Evolutionary conservation across 2,888 invertebrate genomes (phyloP).

Genomic region (Shargacucullia verbasci): DNA sequence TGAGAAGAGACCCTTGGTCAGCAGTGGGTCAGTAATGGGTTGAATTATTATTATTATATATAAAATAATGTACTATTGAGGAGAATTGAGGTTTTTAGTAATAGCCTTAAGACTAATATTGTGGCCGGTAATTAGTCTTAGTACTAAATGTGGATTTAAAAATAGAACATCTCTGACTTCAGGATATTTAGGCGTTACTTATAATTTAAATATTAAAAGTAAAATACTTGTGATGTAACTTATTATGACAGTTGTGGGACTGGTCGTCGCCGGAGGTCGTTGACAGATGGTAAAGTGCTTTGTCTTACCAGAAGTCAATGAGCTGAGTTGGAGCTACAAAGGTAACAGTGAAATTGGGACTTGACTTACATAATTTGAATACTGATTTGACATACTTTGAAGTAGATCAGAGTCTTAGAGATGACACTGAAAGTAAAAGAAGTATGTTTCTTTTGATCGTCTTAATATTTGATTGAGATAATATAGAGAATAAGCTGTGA

Average conservation of each 20-base stretch:
- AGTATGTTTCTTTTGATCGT: not conserved
- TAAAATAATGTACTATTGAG: too few relatives aligned
- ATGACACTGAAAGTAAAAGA: not conserved
- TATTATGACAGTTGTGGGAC: slow-evolving; percentile 44
- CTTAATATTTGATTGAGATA: too few relatives aligned
- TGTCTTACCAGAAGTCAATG: slow-evolving; percentile 35
- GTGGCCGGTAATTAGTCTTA: too few relatives aligned
- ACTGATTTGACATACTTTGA: slow-evolving; percentile 1
- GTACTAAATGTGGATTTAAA: too few relatives aligned
- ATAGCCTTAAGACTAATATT: too few relatives aligned
- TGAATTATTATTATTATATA: too few relatives aligned
- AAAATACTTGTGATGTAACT: slow-evolving; percentile 34
- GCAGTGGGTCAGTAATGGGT: too few relatives aligned
- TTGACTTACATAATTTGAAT: not conserved
- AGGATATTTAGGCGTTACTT: too few relatives aligned
- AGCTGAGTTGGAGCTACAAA: slow-evolving; percentile 28
- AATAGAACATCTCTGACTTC: slow-evolving; percentile 1
- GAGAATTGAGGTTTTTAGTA: too few relatives aligned
- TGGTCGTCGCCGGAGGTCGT: slow-evolving; percentile 44
- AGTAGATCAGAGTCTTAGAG: not conserved
- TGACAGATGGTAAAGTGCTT: slow-evolving; percentile 42
- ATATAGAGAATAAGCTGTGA: too few relatives aligned
- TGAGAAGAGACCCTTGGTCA: too few relatives aligned
- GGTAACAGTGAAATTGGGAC: slow-evolving; percentile 31
- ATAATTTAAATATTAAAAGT: slow-evolving; percentile 8